These are phyloP conservation scores for cattle (Bos taurus) DNA, from an alignment of 2,113 vertebrate species.

Conservation along the genomic window DNA sequence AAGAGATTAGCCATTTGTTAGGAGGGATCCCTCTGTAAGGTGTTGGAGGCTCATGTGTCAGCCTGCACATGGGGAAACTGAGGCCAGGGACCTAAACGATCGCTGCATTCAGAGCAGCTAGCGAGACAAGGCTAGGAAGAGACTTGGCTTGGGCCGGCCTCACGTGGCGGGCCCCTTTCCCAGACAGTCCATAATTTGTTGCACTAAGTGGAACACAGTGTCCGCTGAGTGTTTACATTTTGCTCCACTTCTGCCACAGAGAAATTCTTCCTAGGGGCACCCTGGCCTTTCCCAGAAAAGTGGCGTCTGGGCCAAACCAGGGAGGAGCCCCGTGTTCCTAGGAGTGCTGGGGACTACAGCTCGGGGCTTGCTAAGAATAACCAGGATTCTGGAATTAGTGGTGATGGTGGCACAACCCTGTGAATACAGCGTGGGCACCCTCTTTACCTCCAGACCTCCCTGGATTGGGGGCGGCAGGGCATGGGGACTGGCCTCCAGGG, in stretches of 20 bases:
- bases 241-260: neutral
- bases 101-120: neutral
- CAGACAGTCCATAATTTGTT: slow-evolving; percentile 10
- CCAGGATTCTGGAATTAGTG: neutral
- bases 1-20: neutral
- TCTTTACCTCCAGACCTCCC: neutral
- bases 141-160: neutral
- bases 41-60: neutral
- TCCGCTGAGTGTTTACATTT: neutral
- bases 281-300: slow-evolving; percentile 12
- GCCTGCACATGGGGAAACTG: neutral
- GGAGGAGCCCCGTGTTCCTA: neutral
- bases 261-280: neutral
- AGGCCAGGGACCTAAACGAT: neutral
- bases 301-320: neutral
- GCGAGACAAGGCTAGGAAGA: neutral
- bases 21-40: neutral
- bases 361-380: neutral
- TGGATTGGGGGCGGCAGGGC: neutral
- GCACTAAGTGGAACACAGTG: neutral
- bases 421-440: neutral
- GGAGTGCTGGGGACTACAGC: neutral
- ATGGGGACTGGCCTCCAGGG: neutral
- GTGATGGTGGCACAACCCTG: neutral
- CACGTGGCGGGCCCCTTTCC: neutral